Conservation (phyloP, 2,797 vertebrate genomes). For the Falco biarmicus region DNA sequence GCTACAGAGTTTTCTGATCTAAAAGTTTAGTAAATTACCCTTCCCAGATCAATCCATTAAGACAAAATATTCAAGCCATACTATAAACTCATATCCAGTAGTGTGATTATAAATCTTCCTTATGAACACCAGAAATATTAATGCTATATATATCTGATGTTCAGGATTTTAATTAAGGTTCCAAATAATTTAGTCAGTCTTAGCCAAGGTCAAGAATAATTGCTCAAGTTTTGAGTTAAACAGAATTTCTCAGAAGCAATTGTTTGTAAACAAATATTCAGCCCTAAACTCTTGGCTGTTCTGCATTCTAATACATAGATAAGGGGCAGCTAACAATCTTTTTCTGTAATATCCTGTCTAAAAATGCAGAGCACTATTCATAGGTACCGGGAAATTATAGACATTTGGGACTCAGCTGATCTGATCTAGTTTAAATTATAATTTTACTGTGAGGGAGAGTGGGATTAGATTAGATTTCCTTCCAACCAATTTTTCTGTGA, state of each 20-base stretch:
- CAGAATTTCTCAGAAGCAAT: neutral
- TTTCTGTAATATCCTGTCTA: neutral
- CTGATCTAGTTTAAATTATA: neutral
- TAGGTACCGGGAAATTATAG: neutral
- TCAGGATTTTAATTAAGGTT: neutral
- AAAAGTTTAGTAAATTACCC: neutral
- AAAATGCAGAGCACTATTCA: neutral
- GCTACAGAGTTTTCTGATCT: neutral
- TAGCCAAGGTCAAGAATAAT: neutral
- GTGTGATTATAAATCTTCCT: neutral
- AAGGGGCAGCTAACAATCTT: neutral
- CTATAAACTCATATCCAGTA: neutral
- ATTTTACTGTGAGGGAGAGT: neutral
- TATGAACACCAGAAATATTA: neutral
- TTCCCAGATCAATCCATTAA: neutral
- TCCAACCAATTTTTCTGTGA: neutral
- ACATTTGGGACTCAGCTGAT: neutral
- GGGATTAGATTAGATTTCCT: neutral
- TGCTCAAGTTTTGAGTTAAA: neutral
- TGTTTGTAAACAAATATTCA: neutral
- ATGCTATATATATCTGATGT: neutral
- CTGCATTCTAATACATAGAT: neutral
- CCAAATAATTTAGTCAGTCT: neutral
- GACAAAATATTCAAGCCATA: neutral
- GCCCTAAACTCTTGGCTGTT: neutral